Evolutionary conservation across 2,888 invertebrate genomes (phyloP), one percentile per base, ranked within the genome.

Genomic region (Leucophora obtusa): DNA sequence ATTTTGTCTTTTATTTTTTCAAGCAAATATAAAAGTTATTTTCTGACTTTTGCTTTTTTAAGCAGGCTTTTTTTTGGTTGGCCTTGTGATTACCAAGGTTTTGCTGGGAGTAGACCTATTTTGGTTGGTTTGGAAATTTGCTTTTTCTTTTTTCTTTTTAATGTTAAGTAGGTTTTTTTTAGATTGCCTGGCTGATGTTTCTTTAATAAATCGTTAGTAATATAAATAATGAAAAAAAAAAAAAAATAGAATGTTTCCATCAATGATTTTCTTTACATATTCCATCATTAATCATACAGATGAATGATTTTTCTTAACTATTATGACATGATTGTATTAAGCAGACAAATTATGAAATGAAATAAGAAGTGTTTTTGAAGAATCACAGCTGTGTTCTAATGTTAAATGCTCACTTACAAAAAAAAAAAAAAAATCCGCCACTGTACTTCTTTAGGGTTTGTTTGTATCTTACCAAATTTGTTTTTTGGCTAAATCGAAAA

Each of bases 251-350:
- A 38, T 38, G 51, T 68, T 69, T 68, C 47, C 73, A 50, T 73
- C 56, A 73, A 73, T 73, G 59, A 70, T 58, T 71, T 70, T 15
- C 14, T 28, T 21, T 60, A 60, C 60, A 73, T 60, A 70, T 54
- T 76, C 47, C n/a, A 51, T 73, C 69, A 81, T 81, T 77, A 70
- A 73, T 81, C 81, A 81, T 56, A n/a, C 17, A 73, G 70, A 77
- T 66, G 73, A 81, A 81, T 77, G 65, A 70, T 56, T 73, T 38
- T 68, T 21, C 54, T 58, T 33, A 66, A 51, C 63, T 59, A 10
- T 77, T 81, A 66, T 77, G 72, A 76, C 76, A 70, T 47, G 18
- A 24, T 60, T 10, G 33, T 75, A 18, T 65, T 47, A 11, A 24
- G 8, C 24, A 24, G n/a, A 56, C 2, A 28, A 54, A 21, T 14